These are phyloP conservation scores for Dexiosoma caninum DNA, from an alignment of 2,888 invertebrate genomes.

Conservation along the genomic window DNA sequence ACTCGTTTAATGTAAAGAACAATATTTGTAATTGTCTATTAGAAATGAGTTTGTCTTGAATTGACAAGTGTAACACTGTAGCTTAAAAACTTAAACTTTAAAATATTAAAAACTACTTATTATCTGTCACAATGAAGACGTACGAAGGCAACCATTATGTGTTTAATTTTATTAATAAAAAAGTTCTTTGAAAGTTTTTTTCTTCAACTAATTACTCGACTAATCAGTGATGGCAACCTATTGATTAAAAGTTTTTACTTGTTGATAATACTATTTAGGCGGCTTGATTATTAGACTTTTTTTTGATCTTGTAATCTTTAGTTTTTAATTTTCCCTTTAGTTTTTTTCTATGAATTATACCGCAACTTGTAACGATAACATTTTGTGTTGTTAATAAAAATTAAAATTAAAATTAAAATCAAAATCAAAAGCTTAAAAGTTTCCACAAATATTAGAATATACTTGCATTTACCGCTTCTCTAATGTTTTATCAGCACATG, in stretches of 20 bases:
- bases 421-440: constrained; percentile 19
- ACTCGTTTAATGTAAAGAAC: too few species aligned
- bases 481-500: constrained; percentile 39
- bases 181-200: background rate
- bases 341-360: background rate
- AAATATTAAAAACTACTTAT: too few species aligned
- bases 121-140: too few species aligned
- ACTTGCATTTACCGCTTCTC: background rate
- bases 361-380: constrained; percentile 12
- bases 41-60: too few species aligned
- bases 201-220: constrained; percentile 5
- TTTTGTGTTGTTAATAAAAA: background rate
- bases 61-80: too few species aligned
- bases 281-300: too few species aligned
- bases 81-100: too few species aligned
- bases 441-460: constrained; percentile 23
- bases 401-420: background rate
- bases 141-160: background rate
- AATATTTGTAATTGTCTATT: too few species aligned
- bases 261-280: too few species aligned
- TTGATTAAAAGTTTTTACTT: constrained; percentile 24
- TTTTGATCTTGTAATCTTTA: background rate
- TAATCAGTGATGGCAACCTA: constrained; percentile 5
- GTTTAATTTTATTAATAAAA: background rate
- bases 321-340: background rate